Evolutionary conservation across 1,140 invertebrate genomes (phyloP), one percentile per base, ranked within the genome.

Genomic region (Zaprionus ghesquierei): DNA sequence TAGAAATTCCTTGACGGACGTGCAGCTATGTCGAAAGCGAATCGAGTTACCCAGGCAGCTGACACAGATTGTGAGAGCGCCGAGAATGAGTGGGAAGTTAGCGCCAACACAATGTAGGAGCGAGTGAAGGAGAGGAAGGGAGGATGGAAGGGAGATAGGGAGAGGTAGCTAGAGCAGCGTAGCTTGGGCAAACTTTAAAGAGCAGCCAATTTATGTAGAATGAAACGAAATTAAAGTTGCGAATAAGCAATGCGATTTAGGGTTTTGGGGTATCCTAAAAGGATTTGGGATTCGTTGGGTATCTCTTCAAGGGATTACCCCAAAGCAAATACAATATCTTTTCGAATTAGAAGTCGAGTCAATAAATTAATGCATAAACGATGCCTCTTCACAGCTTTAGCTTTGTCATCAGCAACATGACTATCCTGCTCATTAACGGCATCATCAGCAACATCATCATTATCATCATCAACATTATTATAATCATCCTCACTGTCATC

Each of bases 1-100:
- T 87, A 87, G 81, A 51, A 87, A 86, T 86, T 86, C 81, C 79
- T 73, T 20, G 38, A 44, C 51, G 82, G 55, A 87, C 81, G 81
- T 86, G 81, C 75, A 20, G 38, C 61, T 54, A 86, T 86, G 66
- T 66, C 44, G 29, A 59, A 49, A 50, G 61, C 61, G 54, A 69
- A 60, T 61, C 62, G 62, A 59, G 71, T 75, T 72, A 66, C 59
- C 50, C 50, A 41, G 60, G 46, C 62, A 61, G 38, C 68, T 81
- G 81, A 86, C 81, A 86, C 81, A 87, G 82, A 86, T 86, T 86
- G 77, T 54, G 79, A 71, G 41, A 58, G 20, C 13, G 31, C 29
- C 25, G 50, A 23, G 31, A 10, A 49, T 38, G 29, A 41, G 46
- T 56, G 38, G 35, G 18, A 65, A 27, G 25, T 38, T 27, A 23